Conservation (phyloP, 37 sponge, comb jelly and placozoan species). For the Ianthella basta region DNA sequence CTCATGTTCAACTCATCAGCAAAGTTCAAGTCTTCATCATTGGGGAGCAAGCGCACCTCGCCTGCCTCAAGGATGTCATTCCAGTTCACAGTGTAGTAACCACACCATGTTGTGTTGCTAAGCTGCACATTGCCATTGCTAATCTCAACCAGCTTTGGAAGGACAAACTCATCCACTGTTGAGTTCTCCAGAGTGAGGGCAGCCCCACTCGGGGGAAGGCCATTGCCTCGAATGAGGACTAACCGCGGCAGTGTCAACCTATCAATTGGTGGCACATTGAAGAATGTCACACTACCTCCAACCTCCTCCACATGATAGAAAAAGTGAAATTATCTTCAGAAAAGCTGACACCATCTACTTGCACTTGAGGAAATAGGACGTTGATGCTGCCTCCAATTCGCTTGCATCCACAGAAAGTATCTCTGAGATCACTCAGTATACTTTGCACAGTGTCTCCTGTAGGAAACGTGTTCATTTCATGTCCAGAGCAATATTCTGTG, state of each 20-base stretch:
- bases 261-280: constrained; percentile 12
- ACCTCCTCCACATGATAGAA: constrained; percentile 57
- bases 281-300: constrained; percentile 23
- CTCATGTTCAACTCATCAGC: too few relatives aligned
- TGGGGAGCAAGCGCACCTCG: too few relatives aligned
- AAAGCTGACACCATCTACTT: not conserved
- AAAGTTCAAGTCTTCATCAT: too few relatives aligned
- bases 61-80: constrained; percentile 47
- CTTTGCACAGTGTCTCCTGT: not conserved
- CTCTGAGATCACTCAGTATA: not conserved
- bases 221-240: constrained; percentile 53
- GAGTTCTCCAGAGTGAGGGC: constrained; percentile 21
- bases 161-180: constrained; percentile 23
- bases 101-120: constrained; percentile 35
- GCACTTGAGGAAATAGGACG: not conserved
- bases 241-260: constrained; percentile 58
- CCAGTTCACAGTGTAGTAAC: constrained; percentile 49
- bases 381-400: constrained; percentile 48
- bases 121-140: constrained; percentile 40
- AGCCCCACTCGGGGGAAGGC: not conserved
- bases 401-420: constrained; percentile 65
- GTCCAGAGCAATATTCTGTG: not conserved
- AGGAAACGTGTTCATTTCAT: not conserved
- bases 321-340: constrained; percentile 50
- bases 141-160: constrained; percentile 62